These are phyloP conservation scores for Drosophila mayri DNA, from an alignment of 1,140 invertebrate species.

Conservation along the genomic window DNA sequence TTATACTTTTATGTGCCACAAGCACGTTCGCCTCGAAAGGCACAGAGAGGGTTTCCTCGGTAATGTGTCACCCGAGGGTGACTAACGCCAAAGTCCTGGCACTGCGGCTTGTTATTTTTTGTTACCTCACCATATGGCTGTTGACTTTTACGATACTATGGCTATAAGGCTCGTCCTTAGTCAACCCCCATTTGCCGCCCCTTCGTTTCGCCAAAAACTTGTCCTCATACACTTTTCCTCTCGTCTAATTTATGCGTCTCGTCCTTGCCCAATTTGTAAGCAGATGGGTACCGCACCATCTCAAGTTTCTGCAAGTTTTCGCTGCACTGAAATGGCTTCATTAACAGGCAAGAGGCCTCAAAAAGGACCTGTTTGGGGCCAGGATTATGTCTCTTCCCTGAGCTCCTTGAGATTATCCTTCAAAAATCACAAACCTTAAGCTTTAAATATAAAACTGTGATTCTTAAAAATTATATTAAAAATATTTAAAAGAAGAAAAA, in stretches of 20 bases:
- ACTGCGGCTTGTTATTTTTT: conserved; percentile 73
- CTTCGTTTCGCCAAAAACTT: conserved; percentile 36
- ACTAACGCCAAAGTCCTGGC: conserved; percentile 33
- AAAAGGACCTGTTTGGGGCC: conserved; percentile 11
- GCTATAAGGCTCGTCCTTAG: conserved; percentile 14
- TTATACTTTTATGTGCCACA: conserved; percentile 58
- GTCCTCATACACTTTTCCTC: conserved; percentile 46
- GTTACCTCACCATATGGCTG: conserved; percentile 77
- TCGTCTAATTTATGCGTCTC: conserved; percentile 59
- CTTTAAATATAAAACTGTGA: background rate
- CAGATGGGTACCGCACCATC: conserved; percentile 28
- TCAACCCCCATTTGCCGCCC: conserved; percentile 2
- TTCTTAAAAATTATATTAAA: background rate
- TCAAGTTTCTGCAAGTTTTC: conserved; percentile 55
- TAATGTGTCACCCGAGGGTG: conserved; percentile 68
- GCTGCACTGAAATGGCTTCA: conserved; percentile 64
- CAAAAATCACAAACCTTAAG: background rate
- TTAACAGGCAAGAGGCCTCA: conserved; percentile 35
- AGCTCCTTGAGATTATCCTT: background rate
- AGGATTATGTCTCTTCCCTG: background rate
- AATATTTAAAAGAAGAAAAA: background rate
- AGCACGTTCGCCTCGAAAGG: conserved; percentile 40
- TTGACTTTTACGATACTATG: conserved; percentile 72
- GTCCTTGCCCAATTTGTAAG: conserved; percentile 56
- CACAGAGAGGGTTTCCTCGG: conserved; percentile 31